A percentile compares a stretch with the other conserved stretches of the same genome.
These are phyloP conservation scores for Thymelicus sylvestris DNA, from an alignment of 2,888 invertebrate genomes.

Conservation along the genomic window DNA sequence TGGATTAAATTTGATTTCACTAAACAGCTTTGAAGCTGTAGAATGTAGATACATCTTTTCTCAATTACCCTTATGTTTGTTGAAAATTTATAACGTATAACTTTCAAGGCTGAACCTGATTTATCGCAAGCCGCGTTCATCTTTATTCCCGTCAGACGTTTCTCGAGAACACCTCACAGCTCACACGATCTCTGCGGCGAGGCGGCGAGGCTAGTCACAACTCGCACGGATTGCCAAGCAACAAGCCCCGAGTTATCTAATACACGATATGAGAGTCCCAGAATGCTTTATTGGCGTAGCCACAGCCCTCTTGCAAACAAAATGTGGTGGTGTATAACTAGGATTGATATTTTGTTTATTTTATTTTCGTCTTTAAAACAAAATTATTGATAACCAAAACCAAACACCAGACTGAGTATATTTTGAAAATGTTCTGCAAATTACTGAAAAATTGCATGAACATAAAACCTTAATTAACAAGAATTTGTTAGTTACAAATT, in stretches of 20 bases:
- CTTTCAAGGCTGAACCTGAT: neutral
- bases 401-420: too few species aligned
- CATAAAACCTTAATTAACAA: too few species aligned
- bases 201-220: neutral
- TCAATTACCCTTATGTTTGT: neutral
- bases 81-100: neutral
- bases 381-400: too few species aligned
- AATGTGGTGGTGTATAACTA: too few species aligned
- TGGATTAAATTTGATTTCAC: too few species aligned
- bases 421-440: too few species aligned
- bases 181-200: neutral
- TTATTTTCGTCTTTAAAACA: too few species aligned
- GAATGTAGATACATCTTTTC: too few species aligned
- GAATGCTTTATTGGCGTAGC: neutral
- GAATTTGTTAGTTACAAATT: neutral
- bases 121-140: slow-evolving; percentile 11
- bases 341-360: too few species aligned
- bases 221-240: neutral
- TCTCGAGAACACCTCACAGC: neutral
- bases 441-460: too few species aligned
- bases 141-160: slow-evolving; percentile 29
- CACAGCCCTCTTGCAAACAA: neutral
- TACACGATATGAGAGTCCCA: neutral
- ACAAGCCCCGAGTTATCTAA: neutral
- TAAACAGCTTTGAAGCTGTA: too few species aligned